Percentiles rank a stretch among this genome's conserved stretches.
These are phyloP conservation scores for Drosophila quasianomalipes DNA, from an alignment of 2,888 invertebrate genomes.

Conservation along the genomic window DNA sequence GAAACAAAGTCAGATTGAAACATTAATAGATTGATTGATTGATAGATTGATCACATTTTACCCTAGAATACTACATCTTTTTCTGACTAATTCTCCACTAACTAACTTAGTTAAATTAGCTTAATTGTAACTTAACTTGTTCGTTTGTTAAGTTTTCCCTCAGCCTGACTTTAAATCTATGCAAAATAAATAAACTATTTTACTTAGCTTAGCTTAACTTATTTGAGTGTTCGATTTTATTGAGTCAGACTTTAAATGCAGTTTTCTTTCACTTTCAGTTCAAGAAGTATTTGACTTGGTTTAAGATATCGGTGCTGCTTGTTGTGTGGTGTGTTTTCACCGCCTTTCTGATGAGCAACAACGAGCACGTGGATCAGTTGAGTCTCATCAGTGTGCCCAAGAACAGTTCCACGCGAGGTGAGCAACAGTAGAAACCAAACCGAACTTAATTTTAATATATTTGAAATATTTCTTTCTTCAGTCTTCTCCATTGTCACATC, in stretches of 20 bases:
- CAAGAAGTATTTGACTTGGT: slow-evolving; percentile 83
- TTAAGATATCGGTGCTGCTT: slow-evolving; percentile 87
- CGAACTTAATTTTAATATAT: no score
- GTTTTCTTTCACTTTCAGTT: slow-evolving; percentile 49
- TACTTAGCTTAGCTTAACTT: background rate
- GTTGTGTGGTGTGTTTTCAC: slow-evolving; percentile 90
- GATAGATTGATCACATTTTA: background rate
- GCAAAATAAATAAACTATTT: background rate
- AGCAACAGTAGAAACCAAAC: background rate
- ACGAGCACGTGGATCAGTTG: slow-evolving; percentile 88
- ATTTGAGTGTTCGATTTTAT: background rate
- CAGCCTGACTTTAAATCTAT: background rate
- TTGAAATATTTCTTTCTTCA: slow-evolving; percentile 23
- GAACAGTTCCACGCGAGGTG: slow-evolving; percentile 74
- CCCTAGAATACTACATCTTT: background rate
- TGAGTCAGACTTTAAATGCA: background rate
- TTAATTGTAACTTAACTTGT: background rate
- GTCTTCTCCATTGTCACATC: slow-evolving; percentile 82
- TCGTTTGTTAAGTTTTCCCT: background rate
- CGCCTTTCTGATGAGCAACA: slow-evolving; percentile 89
- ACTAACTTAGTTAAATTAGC: no score
- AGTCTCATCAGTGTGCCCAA: slow-evolving; percentile 88
- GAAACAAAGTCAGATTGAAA: no score
- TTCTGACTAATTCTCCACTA: background rate
- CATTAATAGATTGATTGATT: background rate